These are phyloP conservation scores for Meliscaeva auricollis DNA, from an alignment of 2,888 invertebrate species.

Conservation along the genomic window DNA sequence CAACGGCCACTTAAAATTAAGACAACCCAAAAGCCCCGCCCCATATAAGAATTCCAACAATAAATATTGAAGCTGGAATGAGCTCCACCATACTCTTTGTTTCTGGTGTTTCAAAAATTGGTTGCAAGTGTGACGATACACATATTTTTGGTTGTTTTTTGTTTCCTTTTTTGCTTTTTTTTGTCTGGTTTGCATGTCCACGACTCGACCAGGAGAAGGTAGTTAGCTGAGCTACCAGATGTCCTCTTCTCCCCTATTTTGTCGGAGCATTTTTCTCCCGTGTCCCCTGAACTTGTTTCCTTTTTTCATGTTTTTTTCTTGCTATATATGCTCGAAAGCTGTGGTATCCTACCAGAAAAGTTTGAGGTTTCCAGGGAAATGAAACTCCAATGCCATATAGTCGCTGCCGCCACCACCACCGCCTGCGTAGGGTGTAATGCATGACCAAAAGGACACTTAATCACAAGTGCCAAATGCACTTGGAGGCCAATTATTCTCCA, in stretches of 20 bases:
- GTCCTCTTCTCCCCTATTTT: conserved; percentile 41
- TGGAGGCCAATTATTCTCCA: conserved; percentile 74
- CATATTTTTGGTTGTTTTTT: conserved; percentile 44
- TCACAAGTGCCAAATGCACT: conserved; percentile 77
- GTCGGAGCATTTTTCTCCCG: conserved; percentile 48
- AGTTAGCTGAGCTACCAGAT: conserved; percentile 60
- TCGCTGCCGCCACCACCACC: conserved; percentile 3
- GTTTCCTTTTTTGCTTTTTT: conserved; percentile 23
- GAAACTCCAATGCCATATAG: conserved; percentile 30
- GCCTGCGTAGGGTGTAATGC: conserved; percentile 73
- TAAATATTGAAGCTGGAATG: conserved; percentile 29
- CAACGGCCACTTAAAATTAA: conserved; percentile 69
- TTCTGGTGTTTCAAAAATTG: conserved; percentile 31
- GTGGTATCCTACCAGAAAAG: conserved; percentile 70
- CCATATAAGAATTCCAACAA: conserved; percentile 42
- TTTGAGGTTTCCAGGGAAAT: conserved; percentile 70
- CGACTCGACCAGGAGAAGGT: conserved; percentile 1
- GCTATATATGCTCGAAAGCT: conserved; percentile 44
- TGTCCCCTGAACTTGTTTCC: conserved; percentile 32
- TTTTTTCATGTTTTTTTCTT: conserved; percentile 27
- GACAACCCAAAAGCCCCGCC: conserved; percentile 53
- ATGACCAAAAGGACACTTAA: conserved; percentile 75
- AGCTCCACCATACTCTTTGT: conserved; percentile 24
- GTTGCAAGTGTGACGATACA: conserved; percentile 64
- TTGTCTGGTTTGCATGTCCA: conserved; percentile 75